phyloP scores from a whole-genome alignment of 2,797 vertebrate genomes.

The Steatocranus sp. region DNA sequence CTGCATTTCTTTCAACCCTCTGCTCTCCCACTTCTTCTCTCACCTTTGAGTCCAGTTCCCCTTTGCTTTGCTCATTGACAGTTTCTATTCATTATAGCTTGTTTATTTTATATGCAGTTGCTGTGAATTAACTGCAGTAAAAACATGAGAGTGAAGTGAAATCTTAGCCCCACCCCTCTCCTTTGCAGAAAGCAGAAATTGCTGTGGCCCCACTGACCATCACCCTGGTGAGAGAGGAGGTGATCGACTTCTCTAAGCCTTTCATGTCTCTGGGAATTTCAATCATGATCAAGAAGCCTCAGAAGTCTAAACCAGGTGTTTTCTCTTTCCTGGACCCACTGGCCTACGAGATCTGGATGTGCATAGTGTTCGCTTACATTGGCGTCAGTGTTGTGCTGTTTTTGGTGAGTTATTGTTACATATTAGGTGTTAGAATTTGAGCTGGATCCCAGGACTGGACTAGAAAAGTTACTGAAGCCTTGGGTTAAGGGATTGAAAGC shows the following conservation, averaged over 20 bases:
- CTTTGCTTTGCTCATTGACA: neutral
- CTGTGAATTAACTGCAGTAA: neutral
- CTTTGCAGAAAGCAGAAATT: constrained; percentile 95
- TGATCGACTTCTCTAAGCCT: constrained; percentile 99
- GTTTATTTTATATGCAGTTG: neutral
- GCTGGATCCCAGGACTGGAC: neutral
- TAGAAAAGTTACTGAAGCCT: neutral
- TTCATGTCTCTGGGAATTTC: constrained; percentile 99
- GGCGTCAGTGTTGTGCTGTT: constrained; percentile 98
- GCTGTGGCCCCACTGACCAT: constrained; percentile 98
- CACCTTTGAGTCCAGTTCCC: constrained; percentile 31
- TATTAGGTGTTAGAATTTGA: neutral
- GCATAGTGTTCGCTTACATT: constrained; percentile 98
- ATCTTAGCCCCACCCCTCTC: neutral
- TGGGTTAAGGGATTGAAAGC: neutral
- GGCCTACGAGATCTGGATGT: constrained; percentile 99
- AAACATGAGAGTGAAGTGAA: neutral
- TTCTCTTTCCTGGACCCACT: constrained; percentile 98
- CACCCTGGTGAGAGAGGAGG: constrained; percentile 96
- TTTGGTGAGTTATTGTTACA: constrained; percentile 77
- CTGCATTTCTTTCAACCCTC: constrained; percentile 2
- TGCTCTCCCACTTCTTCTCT: neutral
- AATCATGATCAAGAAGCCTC: constrained; percentile 99
- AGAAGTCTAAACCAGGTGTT: constrained; percentile 98
- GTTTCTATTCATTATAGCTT: neutral